Conservation (phyloP, 2,888 invertebrate species). For the Venusia cambrica region DNA sequence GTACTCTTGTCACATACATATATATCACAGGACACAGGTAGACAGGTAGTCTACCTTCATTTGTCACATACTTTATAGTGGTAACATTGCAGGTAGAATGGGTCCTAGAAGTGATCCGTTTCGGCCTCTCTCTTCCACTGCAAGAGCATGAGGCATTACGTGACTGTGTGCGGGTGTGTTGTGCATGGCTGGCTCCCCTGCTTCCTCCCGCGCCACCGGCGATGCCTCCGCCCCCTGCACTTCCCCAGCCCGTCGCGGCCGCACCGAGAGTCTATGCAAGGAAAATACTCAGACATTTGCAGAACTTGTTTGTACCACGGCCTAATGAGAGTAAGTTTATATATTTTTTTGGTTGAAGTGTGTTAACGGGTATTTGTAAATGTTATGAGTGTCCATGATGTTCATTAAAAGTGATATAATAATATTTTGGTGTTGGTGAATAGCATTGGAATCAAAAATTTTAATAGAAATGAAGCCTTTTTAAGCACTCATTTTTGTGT, state of each 20-base stretch:
- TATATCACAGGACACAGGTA: too few species aligned
- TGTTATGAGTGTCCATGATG: too few species aligned
- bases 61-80: too few species aligned
- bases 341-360: too few species aligned
- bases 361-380: background rate
- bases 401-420: too few species aligned
- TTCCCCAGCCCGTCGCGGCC: slow-evolving; percentile 93
- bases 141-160: slow-evolving; percentile 96
- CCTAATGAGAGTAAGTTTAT: slow-evolving; percentile 92
- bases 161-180: slow-evolving; percentile 97
- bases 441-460: too few species aligned
- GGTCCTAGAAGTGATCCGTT: slow-evolving; percentile 94
- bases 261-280: slow-evolving; percentile 95
- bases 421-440: too few species aligned
- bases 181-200: slow-evolving; percentile 96
- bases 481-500: too few species aligned
- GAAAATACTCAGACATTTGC: slow-evolving; percentile 94
- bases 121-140: slow-evolving; percentile 93
- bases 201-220: slow-evolving; percentile 92
- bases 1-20: too few species aligned
- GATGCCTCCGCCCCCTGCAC: slow-evolving; percentile 90
- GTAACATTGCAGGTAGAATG: slow-evolving; percentile 85
- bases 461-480: too few species aligned
- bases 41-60: too few species aligned
- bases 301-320: slow-evolving; percentile 96